Evolutionary conservation across 2,888 invertebrate genomes (phyloP).

Genomic region (Ashinkailepas kermadecensis): DNA sequence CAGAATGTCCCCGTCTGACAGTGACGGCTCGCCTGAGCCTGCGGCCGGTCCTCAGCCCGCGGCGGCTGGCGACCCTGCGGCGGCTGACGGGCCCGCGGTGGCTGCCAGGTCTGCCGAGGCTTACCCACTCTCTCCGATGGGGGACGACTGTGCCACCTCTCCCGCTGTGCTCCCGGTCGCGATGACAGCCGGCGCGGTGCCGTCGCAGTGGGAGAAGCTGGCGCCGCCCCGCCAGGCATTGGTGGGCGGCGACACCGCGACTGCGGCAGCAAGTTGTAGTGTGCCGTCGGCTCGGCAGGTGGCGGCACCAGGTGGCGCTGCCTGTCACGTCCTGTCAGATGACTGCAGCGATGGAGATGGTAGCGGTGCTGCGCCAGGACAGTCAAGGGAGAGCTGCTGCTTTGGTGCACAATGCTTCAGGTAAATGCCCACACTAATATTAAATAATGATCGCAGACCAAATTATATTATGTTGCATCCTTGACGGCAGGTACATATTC

Average conservation of each 20-base stretch:
- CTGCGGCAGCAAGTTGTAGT: background rate
- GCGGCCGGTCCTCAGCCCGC: too few species aligned
- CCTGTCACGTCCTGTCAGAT: background rate
- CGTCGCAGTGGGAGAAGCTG: background rate
- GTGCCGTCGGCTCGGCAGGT: background rate
- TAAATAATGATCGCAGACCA: too few species aligned
- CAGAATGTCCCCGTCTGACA: background rate
- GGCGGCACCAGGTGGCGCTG: background rate
- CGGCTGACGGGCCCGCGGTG: background rate
- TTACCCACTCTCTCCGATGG: too few species aligned
- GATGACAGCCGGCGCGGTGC: too few species aligned
- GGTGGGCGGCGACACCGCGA: background rate
- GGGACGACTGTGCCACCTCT: too few species aligned
- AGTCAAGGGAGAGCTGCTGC: constrained; percentile 9
- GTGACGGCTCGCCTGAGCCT: background rate
- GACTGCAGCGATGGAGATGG: background rate
- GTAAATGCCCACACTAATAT: background rate
- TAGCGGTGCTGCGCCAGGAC: background rate
- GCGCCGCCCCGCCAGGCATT: background rate
- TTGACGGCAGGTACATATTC: too few species aligned
- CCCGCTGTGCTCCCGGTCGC: too few species aligned
- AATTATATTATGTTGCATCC: too few species aligned
- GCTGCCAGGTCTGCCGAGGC: background rate
- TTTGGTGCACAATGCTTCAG: background rate
- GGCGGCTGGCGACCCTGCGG: too few species aligned